Conservation (phyloP, 2,888 invertebrate genomes). For the Drosophila dives region DNA sequence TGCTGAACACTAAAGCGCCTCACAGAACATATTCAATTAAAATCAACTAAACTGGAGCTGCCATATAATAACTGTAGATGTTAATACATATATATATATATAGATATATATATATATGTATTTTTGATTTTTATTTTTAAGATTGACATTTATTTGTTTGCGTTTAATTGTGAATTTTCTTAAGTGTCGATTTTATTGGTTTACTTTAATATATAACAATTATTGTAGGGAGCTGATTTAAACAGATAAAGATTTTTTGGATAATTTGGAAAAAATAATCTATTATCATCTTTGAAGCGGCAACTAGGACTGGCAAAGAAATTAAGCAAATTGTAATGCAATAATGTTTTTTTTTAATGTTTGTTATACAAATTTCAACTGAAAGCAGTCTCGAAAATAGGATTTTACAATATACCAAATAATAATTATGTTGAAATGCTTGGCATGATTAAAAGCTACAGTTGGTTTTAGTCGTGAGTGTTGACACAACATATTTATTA, state of each 20-base stretch:
- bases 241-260: slow-evolving; percentile 1
- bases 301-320: slow-evolving; percentile 32
- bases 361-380: slow-evolving; percentile 27
- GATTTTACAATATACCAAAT: slow-evolving; percentile 35
- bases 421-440: slow-evolving; percentile 62
- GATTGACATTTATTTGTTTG: slow-evolving; percentile 49
- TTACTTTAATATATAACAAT: slow-evolving; percentile 27
- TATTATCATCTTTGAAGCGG: slow-evolving; percentile 28
- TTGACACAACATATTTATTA: slow-evolving; percentile 53
- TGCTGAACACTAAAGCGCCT: slow-evolving; percentile 75
- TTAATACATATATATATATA: background rate
- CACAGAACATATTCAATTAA: slow-evolving; percentile 56
- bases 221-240: slow-evolving; percentile 47
- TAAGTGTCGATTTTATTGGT: slow-evolving; percentile 30
- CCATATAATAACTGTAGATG: slow-evolving; percentile 40
- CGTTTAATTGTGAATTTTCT: slow-evolving; percentile 38
- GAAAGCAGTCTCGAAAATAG: slow-evolving; percentile 42
- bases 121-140: slow-evolving; percentile 37
- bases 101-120: slow-evolving; percentile 19
- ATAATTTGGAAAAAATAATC: slow-evolving; percentile 16
- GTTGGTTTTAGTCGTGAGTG: slow-evolving; percentile 52
- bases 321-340: slow-evolving; percentile 15
- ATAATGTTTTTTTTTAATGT: slow-evolving; percentile 7
- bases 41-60: slow-evolving; percentile 60
- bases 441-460: slow-evolving; percentile 76